A percentile compares a stretch with the other conserved stretches of the same genome.
Evolutionary conservation across 2,888 invertebrate genomes (phyloP).

Genomic region (Salticus scenicus): DNA sequence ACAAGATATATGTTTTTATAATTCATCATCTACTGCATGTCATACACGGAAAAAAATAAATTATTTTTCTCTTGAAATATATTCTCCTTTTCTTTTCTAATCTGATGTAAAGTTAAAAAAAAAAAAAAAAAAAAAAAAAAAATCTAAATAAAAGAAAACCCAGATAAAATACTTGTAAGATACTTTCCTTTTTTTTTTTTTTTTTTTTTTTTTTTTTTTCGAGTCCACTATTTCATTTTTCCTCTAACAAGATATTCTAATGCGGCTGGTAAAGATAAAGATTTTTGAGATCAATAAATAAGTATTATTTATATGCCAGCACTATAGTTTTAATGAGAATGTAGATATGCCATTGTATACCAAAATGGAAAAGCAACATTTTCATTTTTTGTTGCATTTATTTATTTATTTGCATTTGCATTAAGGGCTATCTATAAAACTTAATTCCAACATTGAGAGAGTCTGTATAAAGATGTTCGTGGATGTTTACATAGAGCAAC

Average conservation of each 20-base stretch:
- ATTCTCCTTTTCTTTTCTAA: too few species aligned
- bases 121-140: too few species aligned
- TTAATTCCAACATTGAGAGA: slow-evolving; percentile 38
- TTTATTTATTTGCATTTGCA: background rate
- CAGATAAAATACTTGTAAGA: background rate
- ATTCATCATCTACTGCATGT: background rate
- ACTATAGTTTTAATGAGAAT: background rate
- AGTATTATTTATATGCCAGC: background rate
- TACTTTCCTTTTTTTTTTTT: too few species aligned
- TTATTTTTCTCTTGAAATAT: background rate
- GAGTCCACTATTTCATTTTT: background rate
- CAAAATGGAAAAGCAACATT: background rate
- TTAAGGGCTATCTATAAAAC: background rate
- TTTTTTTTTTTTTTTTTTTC: background rate
- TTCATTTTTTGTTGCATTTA: background rate
- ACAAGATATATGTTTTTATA: too few species aligned
- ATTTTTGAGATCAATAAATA: background rate
- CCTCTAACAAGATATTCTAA: slow-evolving; percentile 15
- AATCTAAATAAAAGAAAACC: too few species aligned
- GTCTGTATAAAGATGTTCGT: slow-evolving; percentile 52
- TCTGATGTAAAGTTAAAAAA: too few species aligned
- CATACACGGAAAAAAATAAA: background rate
- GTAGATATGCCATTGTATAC: background rate
- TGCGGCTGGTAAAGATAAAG: background rate
- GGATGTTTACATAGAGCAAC: background rate